phyloP scores from a whole-genome alignment of 2,888 invertebrate species.

The Eudemis profundana region DNA sequence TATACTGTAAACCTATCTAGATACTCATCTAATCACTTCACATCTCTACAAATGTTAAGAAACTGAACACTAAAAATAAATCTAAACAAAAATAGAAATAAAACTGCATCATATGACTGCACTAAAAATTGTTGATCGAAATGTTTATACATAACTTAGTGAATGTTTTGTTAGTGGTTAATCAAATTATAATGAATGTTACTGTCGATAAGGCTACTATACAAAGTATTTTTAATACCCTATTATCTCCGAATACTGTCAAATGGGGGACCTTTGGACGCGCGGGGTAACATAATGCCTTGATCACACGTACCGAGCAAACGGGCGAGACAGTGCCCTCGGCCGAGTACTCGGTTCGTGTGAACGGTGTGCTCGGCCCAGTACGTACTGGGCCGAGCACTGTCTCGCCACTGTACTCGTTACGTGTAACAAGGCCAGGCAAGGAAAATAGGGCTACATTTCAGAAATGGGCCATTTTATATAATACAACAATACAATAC shows the following conservation, averaged over 20 bases:
- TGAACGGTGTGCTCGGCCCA: too few relatives aligned
- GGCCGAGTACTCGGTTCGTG: too few relatives aligned
- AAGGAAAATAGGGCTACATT: too few relatives aligned
- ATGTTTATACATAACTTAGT: constrained; percentile 26
- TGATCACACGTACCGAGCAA: too few relatives aligned
- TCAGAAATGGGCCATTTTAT: not conserved
- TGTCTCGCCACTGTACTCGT: too few relatives aligned
- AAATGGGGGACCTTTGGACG: too few relatives aligned
- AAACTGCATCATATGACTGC: constrained; percentile 30
- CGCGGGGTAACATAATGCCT: too few relatives aligned
- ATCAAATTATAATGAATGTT: constrained; percentile 36
- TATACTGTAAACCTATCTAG: not conserved
- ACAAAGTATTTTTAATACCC: constrained; percentile 31
- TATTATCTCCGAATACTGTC: too few relatives aligned
- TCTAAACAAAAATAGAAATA: not conserved
- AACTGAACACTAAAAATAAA: not conserved
- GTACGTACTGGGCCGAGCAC: too few relatives aligned
- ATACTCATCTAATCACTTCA: not conserved
- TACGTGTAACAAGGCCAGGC: too few relatives aligned
- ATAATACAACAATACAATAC: too few relatives aligned
- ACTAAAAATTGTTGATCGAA: constrained; percentile 20
- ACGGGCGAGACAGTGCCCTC: too few relatives aligned
- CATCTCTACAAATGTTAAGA: not conserved
- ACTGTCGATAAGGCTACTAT: constrained; percentile 4
- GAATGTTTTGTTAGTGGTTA: constrained; percentile 26